Base-by-base conservation (phyloP, 2,797 vertebrate species). In the Aselliscus stoliczkanus region DNA sequence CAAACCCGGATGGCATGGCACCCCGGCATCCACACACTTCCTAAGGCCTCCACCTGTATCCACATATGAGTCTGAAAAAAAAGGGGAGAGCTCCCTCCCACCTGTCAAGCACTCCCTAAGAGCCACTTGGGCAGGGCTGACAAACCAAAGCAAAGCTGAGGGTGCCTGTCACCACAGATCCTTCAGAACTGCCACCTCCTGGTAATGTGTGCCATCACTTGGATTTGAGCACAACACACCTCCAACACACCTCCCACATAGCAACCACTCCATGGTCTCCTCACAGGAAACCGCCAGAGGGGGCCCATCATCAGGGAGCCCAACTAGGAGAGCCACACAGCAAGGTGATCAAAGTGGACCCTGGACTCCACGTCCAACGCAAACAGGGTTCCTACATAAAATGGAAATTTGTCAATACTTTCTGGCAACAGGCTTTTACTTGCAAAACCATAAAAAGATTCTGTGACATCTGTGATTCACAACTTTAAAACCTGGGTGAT, bases 291-390 rank as follows among this genome's bases (percentile, higher is more conserved):
- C 21, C 12, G 17, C 56, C 65, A 58, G 29, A 65, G 52, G 52
- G 27, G 29, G n/a, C 20, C 20, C 29, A 20, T 47, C 5, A 3
- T 8, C 31, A 58, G 18, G 44, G 23, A 37, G 29, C 9, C 1
- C 6, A 10, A 2, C 13, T 15, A 47, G 39, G 10, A n/a, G 17
- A 62, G 69, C 29, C 20, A n/a, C 13, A 27, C 31, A 34, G 6
- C 31, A 69, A 42, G 60, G 31, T 21, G 27, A 3, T 52, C 67
- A n/a, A 25, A 52, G 44, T 14, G 27, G 17, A 87, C 39, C 64
- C 6, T 0, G 29, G 29, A 69, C 11, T 34, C 88, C n/a, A 39
- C 27, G 52, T 17, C 14, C 1, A 1, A 15, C 0, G 1, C n/a
- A 47, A 73, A 58, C 34, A 31, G 47, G 39, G 11, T 34, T 50